These are phyloP conservation scores for Lerista edwardsae DNA, from an alignment of 2,797 vertebrate species.

Conservation along the genomic window DNA sequence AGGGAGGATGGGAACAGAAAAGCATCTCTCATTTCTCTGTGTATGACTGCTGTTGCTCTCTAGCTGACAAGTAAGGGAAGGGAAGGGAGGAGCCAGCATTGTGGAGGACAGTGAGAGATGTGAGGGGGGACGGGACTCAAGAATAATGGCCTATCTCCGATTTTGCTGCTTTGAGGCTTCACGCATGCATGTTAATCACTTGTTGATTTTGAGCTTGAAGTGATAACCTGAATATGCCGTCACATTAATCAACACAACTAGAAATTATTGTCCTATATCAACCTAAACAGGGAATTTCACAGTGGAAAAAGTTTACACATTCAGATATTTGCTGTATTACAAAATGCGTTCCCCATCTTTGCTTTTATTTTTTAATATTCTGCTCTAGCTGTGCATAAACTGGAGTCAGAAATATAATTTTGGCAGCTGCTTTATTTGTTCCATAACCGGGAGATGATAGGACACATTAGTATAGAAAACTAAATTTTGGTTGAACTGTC, in stretches of 20 bases:
- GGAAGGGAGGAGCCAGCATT: too few relatives aligned
- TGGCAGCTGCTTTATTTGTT: neutral
- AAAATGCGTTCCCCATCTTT: neutral
- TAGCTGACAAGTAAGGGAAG: too few relatives aligned
- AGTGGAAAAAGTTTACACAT: neutral
- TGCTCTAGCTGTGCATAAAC: neutral
- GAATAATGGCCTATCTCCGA: too few relatives aligned
- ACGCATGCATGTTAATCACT: neutral
- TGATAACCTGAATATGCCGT: neutral
- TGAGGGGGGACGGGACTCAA: too few relatives aligned
- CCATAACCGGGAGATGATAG: neutral
- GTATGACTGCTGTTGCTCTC: too few relatives aligned
- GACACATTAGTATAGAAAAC: neutral
- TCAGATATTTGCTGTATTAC: too few relatives aligned
- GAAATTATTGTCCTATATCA: neutral
- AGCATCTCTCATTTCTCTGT: too few relatives aligned
- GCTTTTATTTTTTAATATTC: too few relatives aligned
- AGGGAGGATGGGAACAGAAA: too few relatives aligned
- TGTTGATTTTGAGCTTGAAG: too few relatives aligned
- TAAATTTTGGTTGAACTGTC: neutral
- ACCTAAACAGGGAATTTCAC: neutral
- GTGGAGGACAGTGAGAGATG: too few relatives aligned
- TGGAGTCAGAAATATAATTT: neutral
- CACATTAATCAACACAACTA: neutral
- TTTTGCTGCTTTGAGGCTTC: too few relatives aligned